Conservation (phyloP, 2,113 vertebrate species). For the Gallinago media region DNA sequence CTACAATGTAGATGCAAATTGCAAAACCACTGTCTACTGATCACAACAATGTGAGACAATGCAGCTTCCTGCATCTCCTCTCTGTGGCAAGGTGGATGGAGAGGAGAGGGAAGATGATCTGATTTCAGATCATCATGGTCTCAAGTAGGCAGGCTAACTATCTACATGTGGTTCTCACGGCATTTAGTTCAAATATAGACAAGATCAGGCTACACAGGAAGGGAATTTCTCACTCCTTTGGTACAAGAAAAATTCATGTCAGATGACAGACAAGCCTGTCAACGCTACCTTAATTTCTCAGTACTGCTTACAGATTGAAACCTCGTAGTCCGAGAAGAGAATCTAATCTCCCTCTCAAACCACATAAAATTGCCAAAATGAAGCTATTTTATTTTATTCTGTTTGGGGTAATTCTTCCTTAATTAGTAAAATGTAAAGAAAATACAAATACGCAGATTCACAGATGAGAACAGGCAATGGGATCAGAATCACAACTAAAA, state of each 20-base stretch:
- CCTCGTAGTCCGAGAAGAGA: neutral
- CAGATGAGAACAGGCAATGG: neutral
- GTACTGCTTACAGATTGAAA: neutral
- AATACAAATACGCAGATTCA: neutral
- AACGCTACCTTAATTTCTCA: neutral
- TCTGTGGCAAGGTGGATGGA: neutral
- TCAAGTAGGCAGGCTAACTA: neutral
- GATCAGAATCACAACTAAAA: neutral
- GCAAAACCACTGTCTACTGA: neutral
- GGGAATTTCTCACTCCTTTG: neutral
- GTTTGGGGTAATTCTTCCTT: neutral
- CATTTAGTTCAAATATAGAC: neutral
- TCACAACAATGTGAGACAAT: neutral
- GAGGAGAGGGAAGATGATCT: neutral
- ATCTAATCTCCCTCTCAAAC: neutral
- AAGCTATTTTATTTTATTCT: neutral
- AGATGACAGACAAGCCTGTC: neutral
- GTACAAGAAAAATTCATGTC: neutral
- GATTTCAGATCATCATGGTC: neutral
- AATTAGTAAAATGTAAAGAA: neutral
- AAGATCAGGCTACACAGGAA: neutral
- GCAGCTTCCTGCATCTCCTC: neutral
- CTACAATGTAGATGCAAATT: neutral
- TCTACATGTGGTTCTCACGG: rapidly evolving
- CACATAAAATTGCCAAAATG: neutral